Conservation (phyloP, 2,113 vertebrate species). For the Jacana jacana region DNA sequence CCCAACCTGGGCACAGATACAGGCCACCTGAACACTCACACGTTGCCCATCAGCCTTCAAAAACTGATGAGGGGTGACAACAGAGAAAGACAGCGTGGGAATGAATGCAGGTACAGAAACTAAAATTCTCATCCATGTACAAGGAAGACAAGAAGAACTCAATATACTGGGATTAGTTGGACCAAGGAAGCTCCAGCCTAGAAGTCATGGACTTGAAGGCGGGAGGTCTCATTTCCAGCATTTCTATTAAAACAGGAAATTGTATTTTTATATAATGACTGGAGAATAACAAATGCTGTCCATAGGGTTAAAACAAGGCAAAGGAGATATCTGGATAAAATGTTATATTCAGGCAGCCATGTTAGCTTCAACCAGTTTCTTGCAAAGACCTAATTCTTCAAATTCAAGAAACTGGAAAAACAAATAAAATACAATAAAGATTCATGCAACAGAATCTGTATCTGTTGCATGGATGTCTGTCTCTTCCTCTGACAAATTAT, state of each 20-base stretch:
- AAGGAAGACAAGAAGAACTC: not conserved
- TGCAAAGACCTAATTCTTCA: not conserved
- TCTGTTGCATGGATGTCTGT: too few species aligned
- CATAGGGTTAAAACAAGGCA: not conserved
- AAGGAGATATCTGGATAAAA: not conserved
- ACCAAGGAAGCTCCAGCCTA: not conserved
- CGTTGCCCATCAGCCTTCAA: not conserved
- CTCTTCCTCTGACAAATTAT: not conserved
- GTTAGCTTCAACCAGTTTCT: not conserved
- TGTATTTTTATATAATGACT: not conserved
- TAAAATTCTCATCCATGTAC: not conserved
- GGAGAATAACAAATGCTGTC: not conserved
- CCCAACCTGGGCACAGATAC: not conserved
- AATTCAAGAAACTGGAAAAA: not conserved
- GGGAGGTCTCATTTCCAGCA: not conserved
- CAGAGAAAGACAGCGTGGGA: not conserved
- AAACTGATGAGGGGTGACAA: fast-evolving
- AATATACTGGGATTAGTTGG: not conserved
- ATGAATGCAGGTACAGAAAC: not conserved
- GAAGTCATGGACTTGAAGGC: not conserved
- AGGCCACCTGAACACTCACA: not conserved
- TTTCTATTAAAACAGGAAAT: not conserved
- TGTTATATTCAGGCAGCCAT: not conserved
- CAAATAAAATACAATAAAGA: not conserved
- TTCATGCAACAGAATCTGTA: not conserved